Conservation (phyloP, 1,140 invertebrate species). For the Luehdorfia chinensis region DNA sequence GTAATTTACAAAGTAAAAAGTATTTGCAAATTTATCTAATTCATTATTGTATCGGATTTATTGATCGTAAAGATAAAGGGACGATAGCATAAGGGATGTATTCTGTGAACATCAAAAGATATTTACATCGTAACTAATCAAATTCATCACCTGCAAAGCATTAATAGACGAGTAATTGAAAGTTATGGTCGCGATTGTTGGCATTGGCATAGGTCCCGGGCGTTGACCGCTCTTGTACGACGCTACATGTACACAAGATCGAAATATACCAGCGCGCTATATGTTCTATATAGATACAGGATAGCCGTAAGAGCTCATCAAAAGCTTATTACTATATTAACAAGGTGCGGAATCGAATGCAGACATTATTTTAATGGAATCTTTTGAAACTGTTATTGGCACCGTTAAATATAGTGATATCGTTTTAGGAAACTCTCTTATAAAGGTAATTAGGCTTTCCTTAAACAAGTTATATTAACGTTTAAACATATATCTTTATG, state of each 20-base stretch:
- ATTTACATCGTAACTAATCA: constrained; percentile 5
- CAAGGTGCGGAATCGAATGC: background rate
- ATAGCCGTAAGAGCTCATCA: background rate
- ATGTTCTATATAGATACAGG: constrained; percentile 7
- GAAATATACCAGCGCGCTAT: constrained; percentile 28
- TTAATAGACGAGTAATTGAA: constrained; percentile 35
- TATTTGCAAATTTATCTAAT: no score
- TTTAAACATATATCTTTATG: no score
- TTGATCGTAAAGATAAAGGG: no score
- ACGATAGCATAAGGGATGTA: no score
- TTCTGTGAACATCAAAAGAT: constrained; percentile 8
- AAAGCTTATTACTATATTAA: background rate
- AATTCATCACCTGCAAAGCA: constrained; percentile 21
- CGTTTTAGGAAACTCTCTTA: constrained; percentile 11
- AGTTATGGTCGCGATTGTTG: constrained; percentile 38
- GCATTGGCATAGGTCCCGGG: constrained; percentile 56
- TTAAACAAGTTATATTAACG: constrained; percentile 8
- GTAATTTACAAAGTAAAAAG: no score
- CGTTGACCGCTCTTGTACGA: constrained; percentile 41
- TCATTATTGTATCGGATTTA: no score
- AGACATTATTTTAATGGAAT: no score
- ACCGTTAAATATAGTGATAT: constrained; percentile 3
- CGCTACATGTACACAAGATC: constrained; percentile 27
- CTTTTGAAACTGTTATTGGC: background rate
- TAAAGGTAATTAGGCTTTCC: constrained; percentile 14